Conservation (phyloP, 92 coral and sea anemone genomes). For the Porites divaricata region DNA sequence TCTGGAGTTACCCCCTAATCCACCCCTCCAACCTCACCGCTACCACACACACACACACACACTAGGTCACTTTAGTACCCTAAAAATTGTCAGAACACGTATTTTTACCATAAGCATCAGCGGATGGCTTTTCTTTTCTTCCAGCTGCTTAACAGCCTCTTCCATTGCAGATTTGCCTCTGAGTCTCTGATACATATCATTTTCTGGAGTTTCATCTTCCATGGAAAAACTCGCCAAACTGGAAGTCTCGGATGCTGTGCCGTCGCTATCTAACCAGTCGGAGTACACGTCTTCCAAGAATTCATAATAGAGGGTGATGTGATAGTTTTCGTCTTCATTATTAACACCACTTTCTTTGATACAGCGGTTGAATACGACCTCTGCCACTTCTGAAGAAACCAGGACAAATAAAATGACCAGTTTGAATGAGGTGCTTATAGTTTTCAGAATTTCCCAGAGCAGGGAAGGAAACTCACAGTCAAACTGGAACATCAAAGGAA, state of each 20-base stretch:
- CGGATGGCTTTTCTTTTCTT: conserved; percentile 87
- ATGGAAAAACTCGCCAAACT: conserved; percentile 61
- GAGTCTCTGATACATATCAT: conserved; percentile 44
- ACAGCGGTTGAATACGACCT: conserved; percentile 80
- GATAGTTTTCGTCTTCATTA: conserved; percentile 67
- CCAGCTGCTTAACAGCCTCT: conserved; percentile 72
- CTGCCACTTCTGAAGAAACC: conserved; percentile 79
- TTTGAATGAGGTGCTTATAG: too few relatives aligned
- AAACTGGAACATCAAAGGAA: too few relatives aligned
- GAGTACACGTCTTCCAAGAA: conserved; percentile 90
- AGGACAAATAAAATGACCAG: not conserved
- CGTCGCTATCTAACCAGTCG: conserved; percentile 70
- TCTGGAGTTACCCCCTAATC: not conserved
- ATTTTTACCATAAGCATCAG: conserved; percentile 91
- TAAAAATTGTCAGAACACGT: not conserved
- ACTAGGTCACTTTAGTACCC: too few relatives aligned
- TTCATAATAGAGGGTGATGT: conserved; percentile 76
- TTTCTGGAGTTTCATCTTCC: conserved; percentile 50
- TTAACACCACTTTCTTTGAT: conserved; percentile 74
- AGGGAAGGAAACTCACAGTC: too few relatives aligned
- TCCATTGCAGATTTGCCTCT: conserved; percentile 41
- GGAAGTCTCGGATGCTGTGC: conserved; percentile 68
- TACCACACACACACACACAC: not conserved
- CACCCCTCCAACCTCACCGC: not conserved
- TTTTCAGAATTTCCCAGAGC: too few relatives aligned